Evolutionary conservation across 2,113 vertebrate species (phyloP), one percentile per base, ranked within the genome.

Genomic region (Equus przewalskii): DNA sequence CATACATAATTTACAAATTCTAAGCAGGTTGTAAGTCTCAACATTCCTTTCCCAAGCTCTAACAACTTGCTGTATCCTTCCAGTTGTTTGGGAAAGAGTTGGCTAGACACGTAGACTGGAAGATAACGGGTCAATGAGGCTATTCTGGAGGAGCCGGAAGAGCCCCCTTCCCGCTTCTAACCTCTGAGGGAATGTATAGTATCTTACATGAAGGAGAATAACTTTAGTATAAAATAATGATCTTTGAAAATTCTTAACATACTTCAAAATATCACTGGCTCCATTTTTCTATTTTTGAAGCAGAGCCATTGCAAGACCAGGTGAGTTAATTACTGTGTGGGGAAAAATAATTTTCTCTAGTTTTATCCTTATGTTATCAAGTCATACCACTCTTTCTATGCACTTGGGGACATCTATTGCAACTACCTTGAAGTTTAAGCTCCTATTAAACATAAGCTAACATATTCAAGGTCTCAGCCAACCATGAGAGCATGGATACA

Each of bases 191-290:
- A 86, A 93, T 75, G 46, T 94, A 85, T 24, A 64, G 15, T 49
- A 41, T 81, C 22, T 95, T 85, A 54, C 8, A 72, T 22, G 60
- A 96, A 90, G 75, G 11, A 75, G 30, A 85, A 56, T 21, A 72
- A 8, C 30, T 86, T 83, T 30, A 69, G 24, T 70, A 44, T 93
- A 60, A 97, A 89, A 24, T 24, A 95, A 83, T 36, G 75, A 60
- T 18, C 60, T 86, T 94, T 54, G 26, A 93, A 93, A 80, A 65
- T 95, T 80, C 49, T 96, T 95, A 78, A 72, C 26, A 33, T 75
- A 82, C 26, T 70, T 86, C 18, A 56, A 11, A 91, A 60, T 70
- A 84, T 89, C 12, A 36, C 44, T 73, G 69, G 7, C 0, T 94
- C 19, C 41, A 14, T n/a, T 56, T 64, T 64, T 83, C 60, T 54